phyloP scores from a whole-genome alignment of 2,888 invertebrate genomes.

The Fissipunctia ypsillon region DNA sequence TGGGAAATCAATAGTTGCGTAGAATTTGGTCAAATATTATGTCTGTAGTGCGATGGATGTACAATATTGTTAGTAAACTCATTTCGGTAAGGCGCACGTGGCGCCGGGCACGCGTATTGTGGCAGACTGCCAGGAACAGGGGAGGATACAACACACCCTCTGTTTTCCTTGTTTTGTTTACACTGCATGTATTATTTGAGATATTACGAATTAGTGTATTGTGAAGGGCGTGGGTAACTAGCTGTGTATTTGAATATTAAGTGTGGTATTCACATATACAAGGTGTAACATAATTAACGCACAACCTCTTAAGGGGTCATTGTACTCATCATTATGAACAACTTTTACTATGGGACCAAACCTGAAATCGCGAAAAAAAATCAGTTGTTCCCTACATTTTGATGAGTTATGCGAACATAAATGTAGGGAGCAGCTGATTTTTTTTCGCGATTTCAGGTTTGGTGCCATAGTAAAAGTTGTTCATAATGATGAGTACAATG shows the following conservation, averaged over 20 bases:
- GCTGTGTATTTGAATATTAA: background rate
- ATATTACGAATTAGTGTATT: constrained; percentile 42
- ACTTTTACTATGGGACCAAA: no score
- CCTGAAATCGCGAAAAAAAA: no score
- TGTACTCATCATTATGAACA: no score
- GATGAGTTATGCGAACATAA: no score
- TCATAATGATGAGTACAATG: no score
- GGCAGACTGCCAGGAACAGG: constrained; percentile 80
- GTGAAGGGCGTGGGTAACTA: constrained; percentile 6
- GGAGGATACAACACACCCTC: constrained; percentile 69
- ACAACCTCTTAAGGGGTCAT: no score
- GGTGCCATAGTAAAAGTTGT: no score
- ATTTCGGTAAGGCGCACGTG: constrained; percentile 77
- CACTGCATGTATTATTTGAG: constrained; percentile 54
- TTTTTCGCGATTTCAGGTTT: no score
- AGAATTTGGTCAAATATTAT: constrained; percentile 38
- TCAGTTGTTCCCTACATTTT: no score
- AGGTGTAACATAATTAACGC: no score
- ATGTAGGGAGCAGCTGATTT: no score
- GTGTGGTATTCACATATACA: background rate
- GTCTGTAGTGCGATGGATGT: constrained; percentile 67
- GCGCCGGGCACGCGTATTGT: constrained; percentile 69
- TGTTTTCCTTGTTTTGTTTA: constrained; percentile 62
- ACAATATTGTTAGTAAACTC: constrained; percentile 73
- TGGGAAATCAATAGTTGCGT: constrained; percentile 33